Evolutionary conservation across 1,140 invertebrate species (phyloP).

Genomic region (Papilio dardanus): DNA sequence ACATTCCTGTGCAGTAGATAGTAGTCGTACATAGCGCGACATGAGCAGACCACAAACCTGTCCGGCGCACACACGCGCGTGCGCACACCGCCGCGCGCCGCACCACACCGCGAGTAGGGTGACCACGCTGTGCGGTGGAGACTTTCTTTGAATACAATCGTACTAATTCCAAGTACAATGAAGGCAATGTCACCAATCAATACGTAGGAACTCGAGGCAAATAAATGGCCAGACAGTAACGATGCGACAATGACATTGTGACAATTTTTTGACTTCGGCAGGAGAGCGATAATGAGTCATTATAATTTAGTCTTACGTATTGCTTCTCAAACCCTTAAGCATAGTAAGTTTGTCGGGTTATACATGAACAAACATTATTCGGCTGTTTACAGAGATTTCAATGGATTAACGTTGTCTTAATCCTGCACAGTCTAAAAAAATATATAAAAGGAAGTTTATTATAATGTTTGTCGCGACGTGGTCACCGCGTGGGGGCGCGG

Average conservation of each 20-base stretch:
- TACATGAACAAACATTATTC: neutral
- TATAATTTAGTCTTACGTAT: too few relatives aligned
- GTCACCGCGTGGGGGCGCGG: neutral
- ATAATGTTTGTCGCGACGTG: neutral
- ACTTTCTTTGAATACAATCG: neutral
- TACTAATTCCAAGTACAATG: neutral
- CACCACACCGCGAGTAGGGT: neutral
- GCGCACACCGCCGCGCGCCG: neutral
- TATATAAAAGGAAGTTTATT: neutral
- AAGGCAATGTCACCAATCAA: neutral
- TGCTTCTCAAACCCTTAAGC: too few relatives aligned
- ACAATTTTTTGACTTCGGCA: too few relatives aligned
- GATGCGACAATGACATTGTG: too few relatives aligned
- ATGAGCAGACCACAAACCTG: neutral
- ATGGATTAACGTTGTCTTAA: neutral
- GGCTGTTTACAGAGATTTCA: neutral
- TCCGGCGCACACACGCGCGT: neutral
- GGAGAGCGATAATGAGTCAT: too few relatives aligned
- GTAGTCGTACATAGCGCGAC: neutral
- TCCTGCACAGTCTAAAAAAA: neutral
- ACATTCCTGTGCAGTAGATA: slow-evolving; percentile 21
- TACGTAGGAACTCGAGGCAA: neutral
- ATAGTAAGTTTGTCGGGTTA: neutral
- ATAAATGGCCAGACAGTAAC: neutral
- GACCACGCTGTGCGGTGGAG: neutral